Evolutionary conservation across 2,888 invertebrate species (phyloP), one percentile per base, ranked within the genome.

Genomic region (Crocallis elinguaria): DNA sequence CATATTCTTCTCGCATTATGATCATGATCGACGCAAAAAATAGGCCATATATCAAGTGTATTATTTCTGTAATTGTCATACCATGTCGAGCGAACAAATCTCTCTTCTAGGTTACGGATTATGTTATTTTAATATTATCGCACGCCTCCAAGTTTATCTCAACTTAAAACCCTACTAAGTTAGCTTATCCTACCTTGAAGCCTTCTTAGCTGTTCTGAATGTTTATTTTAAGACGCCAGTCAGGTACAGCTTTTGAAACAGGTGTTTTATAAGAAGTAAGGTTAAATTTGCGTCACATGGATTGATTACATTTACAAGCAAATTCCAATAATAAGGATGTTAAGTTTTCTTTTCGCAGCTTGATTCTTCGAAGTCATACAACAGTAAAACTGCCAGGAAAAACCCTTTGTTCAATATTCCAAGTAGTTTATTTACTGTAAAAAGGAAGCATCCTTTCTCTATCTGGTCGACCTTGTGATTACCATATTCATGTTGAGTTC

Each of bases 401-500:
- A 43, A 43, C 38, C 14, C 23, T 43, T 32, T 14, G 21, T 33
- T 27, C 9, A 44, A 39, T 44, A 45, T 41, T 51, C 29, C 41
- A 29, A 13, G 46, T 29, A 37, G 30, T n/a, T n/a, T 23, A 16
- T 13, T 21, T 23, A 17, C 8, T 11, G n/a, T 23, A 21, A 54
- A 54, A 43, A 33, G 53, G 53, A 54, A 54, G 53, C 43, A 16
- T 30, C 52, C 38, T 54, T 48, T 54, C 43, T 43, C 33, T 46
- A 46, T 37, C 50, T 51, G 19, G 41, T 23, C 48, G 48, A 49
- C 53, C 53, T 54, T 49, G 48, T n/a, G 38, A 43, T 53, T 48
- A 53, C 48, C 37, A 42, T 53, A 49, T 54, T 37, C 17, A 42
- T 42, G 25, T 19, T 11, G 13, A 17, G 35, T 33, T 14, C 32